Evolutionary conservation across 2,113 vertebrate genomes (phyloP).

Genomic region (Phyllopteryx taeniolatus): DNA sequence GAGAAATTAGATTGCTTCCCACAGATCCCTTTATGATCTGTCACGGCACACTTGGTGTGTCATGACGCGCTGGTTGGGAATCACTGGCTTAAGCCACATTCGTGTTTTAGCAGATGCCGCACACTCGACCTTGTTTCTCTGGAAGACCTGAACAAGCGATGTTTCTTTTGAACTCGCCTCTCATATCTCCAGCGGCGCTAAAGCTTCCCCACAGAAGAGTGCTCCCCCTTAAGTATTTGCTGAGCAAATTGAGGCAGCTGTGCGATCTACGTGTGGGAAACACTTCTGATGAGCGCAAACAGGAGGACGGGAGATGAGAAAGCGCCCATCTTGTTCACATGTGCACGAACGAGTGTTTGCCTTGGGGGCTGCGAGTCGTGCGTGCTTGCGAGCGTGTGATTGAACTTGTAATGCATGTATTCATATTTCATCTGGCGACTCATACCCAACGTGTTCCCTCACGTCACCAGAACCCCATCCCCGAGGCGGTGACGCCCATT

Average conservation of each 20-base stretch:
- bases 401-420: slow-evolving; percentile 11
- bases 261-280: slow-evolving; percentile 30
- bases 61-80: background rate
- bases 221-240: slow-evolving; percentile 59
- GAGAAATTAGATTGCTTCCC: no score
- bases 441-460: background rate
- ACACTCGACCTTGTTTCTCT: slow-evolving; percentile 25
- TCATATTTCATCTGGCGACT: slow-evolving; percentile 10
- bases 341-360: background rate
- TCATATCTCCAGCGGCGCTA: slow-evolving; percentile 52
- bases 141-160: slow-evolving; percentile 50
- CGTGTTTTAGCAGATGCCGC: slow-evolving; percentile 25
- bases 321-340: slow-evolving; percentile 4
- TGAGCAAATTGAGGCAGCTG: slow-evolving; percentile 62
- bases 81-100: background rate
- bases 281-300: slow-evolving; percentile 19
- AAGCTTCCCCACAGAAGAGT: slow-evolving; percentile 53
- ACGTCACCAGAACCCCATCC: slow-evolving; percentile 75
- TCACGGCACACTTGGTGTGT: no score
- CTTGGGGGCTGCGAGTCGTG: background rate
- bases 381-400: background rate
- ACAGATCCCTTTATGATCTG: no score
- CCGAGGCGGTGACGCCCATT: slow-evolving; percentile 69
- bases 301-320: slow-evolving; percentile 16
- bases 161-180: slow-evolving; percentile 61